These are phyloP conservation scores for Phalera bucephala DNA, from an alignment of 2,888 invertebrate genomes.

Conservation along the genomic window DNA sequence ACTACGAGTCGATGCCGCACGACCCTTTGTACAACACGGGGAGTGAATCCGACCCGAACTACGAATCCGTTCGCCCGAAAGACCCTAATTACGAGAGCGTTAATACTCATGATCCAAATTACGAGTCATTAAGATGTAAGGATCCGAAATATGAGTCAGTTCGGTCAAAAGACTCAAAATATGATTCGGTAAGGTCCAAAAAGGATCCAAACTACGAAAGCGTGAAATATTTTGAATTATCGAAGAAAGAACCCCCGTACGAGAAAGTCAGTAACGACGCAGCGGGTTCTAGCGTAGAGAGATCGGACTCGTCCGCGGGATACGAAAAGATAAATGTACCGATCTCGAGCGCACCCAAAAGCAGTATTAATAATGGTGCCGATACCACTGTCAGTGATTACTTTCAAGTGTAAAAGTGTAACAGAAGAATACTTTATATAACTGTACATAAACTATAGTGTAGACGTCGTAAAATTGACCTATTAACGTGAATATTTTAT, in stretches of 20 bases:
- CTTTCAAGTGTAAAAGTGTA: constrained; percentile 66
- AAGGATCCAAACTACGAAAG: constrained; percentile 92
- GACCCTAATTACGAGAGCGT: constrained; percentile 89
- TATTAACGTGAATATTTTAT: constrained; percentile 42
- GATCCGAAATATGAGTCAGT: constrained; percentile 85
- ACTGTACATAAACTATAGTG: constrained; percentile 22
- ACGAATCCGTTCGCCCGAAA: constrained; percentile 86
- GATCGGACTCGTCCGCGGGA: constrained; percentile 69
- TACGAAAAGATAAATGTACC: constrained; percentile 72
- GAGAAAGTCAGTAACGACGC: constrained; percentile 81
- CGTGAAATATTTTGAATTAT: constrained; percentile 87
- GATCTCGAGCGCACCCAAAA: constrained; percentile 54
- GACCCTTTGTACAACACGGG: constrained; percentile 85
- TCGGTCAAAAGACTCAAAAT: constrained; percentile 85
- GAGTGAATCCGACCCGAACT: constrained; percentile 89
- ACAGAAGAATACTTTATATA: constrained; percentile 20
- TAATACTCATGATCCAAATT: constrained; percentile 85
- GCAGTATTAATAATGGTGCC: constrained; percentile 70
- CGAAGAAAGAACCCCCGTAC: constrained; percentile 85
- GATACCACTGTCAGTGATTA: constrained; percentile 72
- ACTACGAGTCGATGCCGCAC: constrained; percentile 89
- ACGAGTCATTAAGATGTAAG: constrained; percentile 84
- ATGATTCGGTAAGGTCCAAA: constrained; percentile 85
- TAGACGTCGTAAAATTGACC: constrained; percentile 45
- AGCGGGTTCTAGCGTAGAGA: constrained; percentile 44